Base-by-base conservation (phyloP, 2,888 invertebrate genomes). In the Leucoptera coffeella region DNA sequence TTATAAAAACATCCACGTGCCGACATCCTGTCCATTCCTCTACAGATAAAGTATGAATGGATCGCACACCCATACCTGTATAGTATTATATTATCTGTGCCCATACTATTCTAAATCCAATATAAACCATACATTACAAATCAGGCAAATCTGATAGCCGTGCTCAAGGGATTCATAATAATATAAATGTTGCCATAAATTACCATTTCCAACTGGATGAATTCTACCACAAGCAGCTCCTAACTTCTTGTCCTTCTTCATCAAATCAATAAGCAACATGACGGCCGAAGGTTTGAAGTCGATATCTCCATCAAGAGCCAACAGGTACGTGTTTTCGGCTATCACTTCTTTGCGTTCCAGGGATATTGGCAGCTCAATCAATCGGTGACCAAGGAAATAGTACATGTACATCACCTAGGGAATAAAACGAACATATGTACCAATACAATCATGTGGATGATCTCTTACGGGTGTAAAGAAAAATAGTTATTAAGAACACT, bases 181-280 rank as follows among this genome's bases (percentile, higher is more conserved):
- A n/a, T n/a, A n/a, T n/a, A n/a, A n/a, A n/a, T n/a, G n/a, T n/a
- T n/a, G n/a, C n/a, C n/a, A n/a, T n/a, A n/a, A n/a, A n/a, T 29
- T 10, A 67, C 67, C 77, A 20, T 80, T 74, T 15, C 91, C 91
- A 25, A 89, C 77, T 0, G 92, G 92, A 65, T 92, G 92, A 42
- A 92, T 90, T 30, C 92, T 76, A 1, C 91, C 91, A 48, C 92
- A 92, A 11, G 89, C 90, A 7, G 90, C 90, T 2, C 91, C 91
- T 35, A 90, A 60, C 37, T 78, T 75, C 40, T 74, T 77, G 44
- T 90, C 82, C 36, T 84, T 85, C 56, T 86, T 88, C 91, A 92
- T 92, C 20, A 89, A 67, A 53, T 89, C 87, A 4, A 92, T 75
- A 7, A 92, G 69, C 25, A 85, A 54, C 26, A 83, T 82, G 2